Percentiles rank a stretch among this genome's conserved stretches.
These are phyloP conservation scores for Nannospalax galili DNA, from an alignment of 2,113 vertebrate genomes.

Conservation along the genomic window DNA sequence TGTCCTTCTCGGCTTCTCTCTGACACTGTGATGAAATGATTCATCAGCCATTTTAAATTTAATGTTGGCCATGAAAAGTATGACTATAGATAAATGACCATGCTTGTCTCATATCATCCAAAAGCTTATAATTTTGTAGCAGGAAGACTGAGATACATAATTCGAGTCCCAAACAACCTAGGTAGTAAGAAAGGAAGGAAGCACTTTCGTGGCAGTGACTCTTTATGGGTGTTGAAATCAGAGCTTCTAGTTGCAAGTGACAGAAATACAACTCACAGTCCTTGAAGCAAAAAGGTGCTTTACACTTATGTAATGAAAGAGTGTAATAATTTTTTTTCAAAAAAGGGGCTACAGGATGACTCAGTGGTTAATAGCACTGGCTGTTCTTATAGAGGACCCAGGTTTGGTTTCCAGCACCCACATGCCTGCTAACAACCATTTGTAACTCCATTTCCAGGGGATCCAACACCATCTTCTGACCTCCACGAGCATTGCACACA, in stretches of 20 bases:
- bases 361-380: no score
- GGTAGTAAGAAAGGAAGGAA: not conserved
- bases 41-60: not conserved
- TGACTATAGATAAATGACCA: not conserved
- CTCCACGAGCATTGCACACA: no score
- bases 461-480: no score
- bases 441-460: no score
- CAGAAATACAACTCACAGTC: not conserved
- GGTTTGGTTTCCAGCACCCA: no score
- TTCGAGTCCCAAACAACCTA: not conserved
- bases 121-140: not conserved
- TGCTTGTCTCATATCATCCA: not conserved
- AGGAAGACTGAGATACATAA: not conserved
- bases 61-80: not conserved
- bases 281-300: not conserved
- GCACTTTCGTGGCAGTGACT: not conserved
- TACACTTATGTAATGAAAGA: not conserved
- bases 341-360: no score
- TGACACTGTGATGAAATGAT: not conserved
- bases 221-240: not conserved
- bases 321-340: no score
- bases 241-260: not conserved
- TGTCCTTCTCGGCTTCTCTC: not conserved
- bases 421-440: no score
- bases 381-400: no score